Conservation (phyloP, 2,888 invertebrate species). For the Actias luna region DNA sequence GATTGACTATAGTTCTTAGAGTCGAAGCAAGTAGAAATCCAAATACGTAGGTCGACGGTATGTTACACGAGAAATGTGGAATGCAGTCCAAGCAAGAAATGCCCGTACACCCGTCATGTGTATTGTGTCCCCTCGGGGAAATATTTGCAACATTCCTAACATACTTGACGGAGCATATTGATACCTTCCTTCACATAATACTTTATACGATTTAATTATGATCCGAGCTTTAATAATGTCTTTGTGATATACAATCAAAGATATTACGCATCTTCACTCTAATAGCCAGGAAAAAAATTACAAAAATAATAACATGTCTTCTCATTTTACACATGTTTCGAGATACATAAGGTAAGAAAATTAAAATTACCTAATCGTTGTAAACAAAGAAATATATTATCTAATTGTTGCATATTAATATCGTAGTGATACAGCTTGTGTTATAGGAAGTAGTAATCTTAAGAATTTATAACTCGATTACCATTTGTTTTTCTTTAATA, state of each 20-base stretch:
- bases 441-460: no score
- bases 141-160: slow-evolving; percentile 35
- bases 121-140: slow-evolving; percentile 29
- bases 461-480: no score
- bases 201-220: not conserved
- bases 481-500: no score
- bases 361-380: no score
- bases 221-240: not conserved
- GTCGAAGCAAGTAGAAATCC: slow-evolving; percentile 16
- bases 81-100: slow-evolving; percentile 66
- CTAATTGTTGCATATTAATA: no score
- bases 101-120: slow-evolving; percentile 43
- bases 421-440: no score
- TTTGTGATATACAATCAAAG: no score
- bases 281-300: not conserved
- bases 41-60: slow-evolving; percentile 39
- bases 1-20: not conserved
- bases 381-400: no score
- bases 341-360: no score
- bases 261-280: not conserved
- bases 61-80: slow-evolving; percentile 64
- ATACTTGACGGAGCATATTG: slow-evolving; percentile 19
- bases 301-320: not conserved
- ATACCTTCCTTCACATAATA: not conserved
- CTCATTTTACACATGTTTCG: no score